Conservation (phyloP, 2,888 invertebrate species). For the Ametastegia equiseti region DNA sequence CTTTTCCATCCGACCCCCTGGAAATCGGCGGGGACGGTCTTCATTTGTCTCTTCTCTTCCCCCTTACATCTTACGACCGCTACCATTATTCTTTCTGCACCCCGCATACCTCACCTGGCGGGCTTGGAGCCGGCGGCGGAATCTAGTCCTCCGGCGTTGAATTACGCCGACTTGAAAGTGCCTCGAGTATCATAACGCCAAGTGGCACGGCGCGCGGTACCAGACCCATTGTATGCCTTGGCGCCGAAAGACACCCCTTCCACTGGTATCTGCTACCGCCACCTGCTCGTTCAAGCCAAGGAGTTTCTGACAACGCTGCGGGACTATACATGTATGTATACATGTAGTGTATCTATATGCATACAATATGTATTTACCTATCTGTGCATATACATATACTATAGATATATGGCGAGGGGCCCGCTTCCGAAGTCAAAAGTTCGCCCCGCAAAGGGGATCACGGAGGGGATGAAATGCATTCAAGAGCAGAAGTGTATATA, state of each 20-base stretch:
- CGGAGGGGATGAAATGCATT: conserved; percentile 21
- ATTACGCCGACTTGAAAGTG: conserved; percentile 32
- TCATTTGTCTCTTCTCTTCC: background rate
- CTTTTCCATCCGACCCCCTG: background rate
- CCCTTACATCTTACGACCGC: background rate
- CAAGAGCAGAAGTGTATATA: background rate
- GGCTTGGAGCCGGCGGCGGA: background rate
- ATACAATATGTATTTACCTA: too few relatives aligned
- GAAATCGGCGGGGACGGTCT: background rate
- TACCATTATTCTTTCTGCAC: conserved; percentile 1
- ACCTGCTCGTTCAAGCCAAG: conserved; percentile 32
- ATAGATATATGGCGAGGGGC: conserved; percentile 6
- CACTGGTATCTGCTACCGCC: background rate
- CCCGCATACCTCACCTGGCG: conserved; percentile 2
- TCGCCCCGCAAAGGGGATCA: background rate
- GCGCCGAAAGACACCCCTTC: conserved; percentile 24
- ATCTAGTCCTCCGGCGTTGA: background rate
- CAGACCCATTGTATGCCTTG: conserved; percentile 14
- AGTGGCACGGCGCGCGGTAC: background rate
- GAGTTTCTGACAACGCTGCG: conserved; percentile 14
- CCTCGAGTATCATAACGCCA: conserved; percentile 21
- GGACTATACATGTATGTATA: conserved; percentile 1
- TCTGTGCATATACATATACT: too few relatives aligned
- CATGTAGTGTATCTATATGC: too few relatives aligned
- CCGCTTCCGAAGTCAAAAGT: conserved; percentile 14